Evolutionary conservation across 92 coral and sea anemone genomes (phyloP).

Genomic region (Bergia puertoricense): DNA sequence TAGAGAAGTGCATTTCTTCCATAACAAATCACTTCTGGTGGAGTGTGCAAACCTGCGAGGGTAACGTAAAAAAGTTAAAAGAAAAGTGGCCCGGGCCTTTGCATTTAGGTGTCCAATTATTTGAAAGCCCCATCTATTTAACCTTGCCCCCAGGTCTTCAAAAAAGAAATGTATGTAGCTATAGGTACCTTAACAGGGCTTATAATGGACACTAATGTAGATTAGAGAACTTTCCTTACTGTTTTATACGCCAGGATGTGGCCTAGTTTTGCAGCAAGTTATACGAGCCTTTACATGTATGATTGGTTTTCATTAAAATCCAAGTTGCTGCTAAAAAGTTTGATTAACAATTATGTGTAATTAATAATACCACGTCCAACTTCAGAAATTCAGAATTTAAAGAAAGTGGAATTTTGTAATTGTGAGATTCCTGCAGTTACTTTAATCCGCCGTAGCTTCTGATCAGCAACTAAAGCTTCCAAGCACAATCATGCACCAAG

Average conservation of each 20-base stretch:
- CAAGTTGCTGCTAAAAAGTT: no score
- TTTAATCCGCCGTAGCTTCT: slow-evolving; percentile 45
- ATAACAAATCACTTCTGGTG: slow-evolving; percentile 54
- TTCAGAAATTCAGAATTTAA: slow-evolving; percentile 51
- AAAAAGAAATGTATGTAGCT: background rate
- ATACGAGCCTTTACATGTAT: no score
- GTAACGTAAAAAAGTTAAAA: slow-evolving; percentile 4
- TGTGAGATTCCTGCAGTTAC: slow-evolving; percentile 54
- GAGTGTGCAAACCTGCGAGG: slow-evolving; percentile 40
- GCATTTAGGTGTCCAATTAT: no score
- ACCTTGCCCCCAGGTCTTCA: no score
- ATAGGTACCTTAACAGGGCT: no score
- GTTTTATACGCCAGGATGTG: no score
- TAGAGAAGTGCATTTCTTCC: slow-evolving; percentile 30
- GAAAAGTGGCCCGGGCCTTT: slow-evolving; percentile 32
- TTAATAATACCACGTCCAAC: background rate
- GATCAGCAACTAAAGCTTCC: slow-evolving; percentile 40
- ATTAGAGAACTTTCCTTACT: no score
- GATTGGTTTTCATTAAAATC: no score
- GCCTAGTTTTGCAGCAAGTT: no score
- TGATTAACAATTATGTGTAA: background rate
- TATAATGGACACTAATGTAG: no score
- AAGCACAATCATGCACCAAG: no score
- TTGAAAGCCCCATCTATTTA: no score
- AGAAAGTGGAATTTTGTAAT: slow-evolving; percentile 48